Evolutionary conservation across 2,888 invertebrate genomes (phyloP).

Genomic region (Lasioglossum villosulum): DNA sequence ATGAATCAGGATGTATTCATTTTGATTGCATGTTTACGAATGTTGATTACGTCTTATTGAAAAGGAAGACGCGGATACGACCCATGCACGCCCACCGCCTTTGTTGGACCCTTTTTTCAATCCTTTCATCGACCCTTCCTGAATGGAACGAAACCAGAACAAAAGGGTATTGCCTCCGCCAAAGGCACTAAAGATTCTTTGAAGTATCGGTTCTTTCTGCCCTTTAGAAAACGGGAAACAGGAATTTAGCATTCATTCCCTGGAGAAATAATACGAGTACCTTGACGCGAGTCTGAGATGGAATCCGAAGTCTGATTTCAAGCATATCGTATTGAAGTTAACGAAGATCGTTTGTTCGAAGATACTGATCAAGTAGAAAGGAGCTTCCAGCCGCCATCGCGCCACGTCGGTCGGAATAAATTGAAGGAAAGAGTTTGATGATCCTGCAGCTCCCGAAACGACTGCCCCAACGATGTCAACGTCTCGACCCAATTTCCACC

Average conservation of each 20-base stretch:
- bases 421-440: neutral
- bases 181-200: conserved; percentile 70
- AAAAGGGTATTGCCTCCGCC: conserved; percentile 65
- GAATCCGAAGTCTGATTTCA: neutral
- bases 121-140: conserved; percentile 71
- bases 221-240: conserved; percentile 55
- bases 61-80: conserved; percentile 67
- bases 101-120: conserved; percentile 70
- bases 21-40: conserved; percentile 70
- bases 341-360: neutral
- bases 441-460: neutral
- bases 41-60: conserved; percentile 70
- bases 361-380: neutral
- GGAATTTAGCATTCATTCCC: conserved; percentile 68
- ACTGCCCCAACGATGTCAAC: neutral
- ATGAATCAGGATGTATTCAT: conserved; percentile 61
- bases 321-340: neutral
- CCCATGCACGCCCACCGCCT: conserved; percentile 69
- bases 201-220: conserved; percentile 67
- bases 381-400: neutral
- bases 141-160: conserved; percentile 68
- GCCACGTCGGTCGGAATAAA: neutral
- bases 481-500: conserved; percentile 38
- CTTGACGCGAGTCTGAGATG: conserved; percentile 27
- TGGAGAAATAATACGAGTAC: conserved; percentile 63